Conservation (phyloP, 30 jellyfish, hydroid and myxozoan species). For the Sanderia malayensis region DNA sequence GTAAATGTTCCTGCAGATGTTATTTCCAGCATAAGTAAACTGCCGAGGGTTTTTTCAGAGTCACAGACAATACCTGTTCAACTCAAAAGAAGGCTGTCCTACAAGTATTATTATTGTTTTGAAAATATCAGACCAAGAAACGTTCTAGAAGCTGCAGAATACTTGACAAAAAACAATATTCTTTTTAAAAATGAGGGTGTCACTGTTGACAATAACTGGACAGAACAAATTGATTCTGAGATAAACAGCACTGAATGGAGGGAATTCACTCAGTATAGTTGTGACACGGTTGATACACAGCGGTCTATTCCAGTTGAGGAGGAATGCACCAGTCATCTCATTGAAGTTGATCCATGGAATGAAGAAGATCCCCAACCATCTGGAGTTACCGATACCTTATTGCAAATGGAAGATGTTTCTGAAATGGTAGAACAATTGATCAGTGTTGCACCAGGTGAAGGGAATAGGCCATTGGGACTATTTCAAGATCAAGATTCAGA, state of each 20-base stretch:
- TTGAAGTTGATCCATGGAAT: conserved; percentile 16
- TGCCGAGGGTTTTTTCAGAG: too few species aligned
- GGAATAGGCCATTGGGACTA: conserved; percentile 17
- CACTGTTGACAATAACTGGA: too few species aligned
- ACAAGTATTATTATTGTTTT: too few species aligned
- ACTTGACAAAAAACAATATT: too few species aligned
- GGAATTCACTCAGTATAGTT: not conserved
- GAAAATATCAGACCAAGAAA: too few species aligned
- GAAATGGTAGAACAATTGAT: not conserved
- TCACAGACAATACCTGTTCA: too few species aligned
- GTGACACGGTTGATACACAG: not conserved
- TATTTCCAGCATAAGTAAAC: too few species aligned
- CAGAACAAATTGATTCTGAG: not conserved
- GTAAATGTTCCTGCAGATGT: too few species aligned
- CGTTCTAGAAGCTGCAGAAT: too few species aligned
- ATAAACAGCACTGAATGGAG: not conserved
- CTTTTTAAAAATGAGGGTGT: too few species aligned
- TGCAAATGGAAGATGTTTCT: not conserved
- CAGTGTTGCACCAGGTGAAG: conserved; percentile 33
- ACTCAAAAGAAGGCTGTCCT: too few species aligned
- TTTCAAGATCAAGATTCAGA: conserved; percentile 8
- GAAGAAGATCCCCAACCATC: not conserved
- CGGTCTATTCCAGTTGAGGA: not conserved
- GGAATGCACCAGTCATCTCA: not conserved
- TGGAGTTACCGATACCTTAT: conserved; percentile 15